phyloP scores from a whole-genome alignment of 1,140 invertebrate species.

The Arion vulgaris region DNA sequence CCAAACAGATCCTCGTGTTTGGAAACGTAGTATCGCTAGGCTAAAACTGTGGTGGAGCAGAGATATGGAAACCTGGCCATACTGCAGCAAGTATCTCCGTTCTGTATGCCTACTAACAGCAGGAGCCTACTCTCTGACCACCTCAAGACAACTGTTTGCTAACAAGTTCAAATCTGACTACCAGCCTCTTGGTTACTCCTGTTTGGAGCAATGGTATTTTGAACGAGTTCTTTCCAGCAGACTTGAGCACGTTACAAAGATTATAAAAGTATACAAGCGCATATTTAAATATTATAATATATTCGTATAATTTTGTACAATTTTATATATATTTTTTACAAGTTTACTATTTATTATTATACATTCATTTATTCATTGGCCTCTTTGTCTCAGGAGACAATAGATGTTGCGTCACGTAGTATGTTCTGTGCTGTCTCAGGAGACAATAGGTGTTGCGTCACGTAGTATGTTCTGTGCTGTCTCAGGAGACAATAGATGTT shows the following conservation, averaged over 20 bases:
- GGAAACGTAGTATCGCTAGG: conserved; percentile 32
- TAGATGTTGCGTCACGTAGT: too few relatives aligned
- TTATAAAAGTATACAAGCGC: conserved; percentile 2
- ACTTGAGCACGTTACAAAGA: too few relatives aligned
- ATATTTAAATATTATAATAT: too few relatives aligned
- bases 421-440: too few relatives aligned
- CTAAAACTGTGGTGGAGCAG: conserved; percentile 47
- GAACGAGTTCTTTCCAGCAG: conserved; percentile 23
- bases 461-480: too few relatives aligned
- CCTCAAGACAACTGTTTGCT: conserved; percentile 40
- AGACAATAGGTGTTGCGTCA: too few relatives aligned
- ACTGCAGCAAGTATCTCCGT: conserved; percentile 40
- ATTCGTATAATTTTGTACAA: too few relatives aligned
- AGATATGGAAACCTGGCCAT: neutral
- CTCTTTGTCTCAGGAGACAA: too few relatives aligned
- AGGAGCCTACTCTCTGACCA: conserved; percentile 39
- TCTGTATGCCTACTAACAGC: conserved; percentile 49
- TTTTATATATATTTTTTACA: too few relatives aligned
- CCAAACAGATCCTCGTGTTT: conserved; percentile 11
- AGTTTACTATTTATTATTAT: too few relatives aligned
- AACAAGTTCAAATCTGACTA: conserved; percentile 49
- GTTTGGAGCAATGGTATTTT: conserved; percentile 47
- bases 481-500: too few relatives aligned
- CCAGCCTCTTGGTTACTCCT: conserved; percentile 40
- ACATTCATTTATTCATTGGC: too few relatives aligned